phyloP scores from a whole-genome alignment of 2,113 vertebrate species.

The Probosciger aterrimus region DNA sequence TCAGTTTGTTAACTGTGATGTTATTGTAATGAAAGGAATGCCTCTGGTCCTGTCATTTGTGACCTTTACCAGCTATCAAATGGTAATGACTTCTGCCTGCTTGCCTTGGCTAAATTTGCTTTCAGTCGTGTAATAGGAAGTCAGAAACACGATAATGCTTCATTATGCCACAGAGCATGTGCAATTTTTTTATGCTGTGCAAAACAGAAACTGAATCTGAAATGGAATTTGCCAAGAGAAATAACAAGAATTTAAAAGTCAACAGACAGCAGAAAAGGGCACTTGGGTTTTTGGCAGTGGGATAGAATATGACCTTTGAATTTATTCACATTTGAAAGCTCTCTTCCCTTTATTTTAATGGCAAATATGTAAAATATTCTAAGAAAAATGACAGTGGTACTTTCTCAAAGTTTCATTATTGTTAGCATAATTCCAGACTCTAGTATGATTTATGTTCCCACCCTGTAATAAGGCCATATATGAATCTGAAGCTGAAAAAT shows the following conservation, averaged over 20 bases:
- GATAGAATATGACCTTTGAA: conserved; percentile 20
- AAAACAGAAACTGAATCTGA: neutral
- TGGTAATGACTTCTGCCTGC: neutral
- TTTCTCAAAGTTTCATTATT: neutral
- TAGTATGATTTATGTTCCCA: neutral
- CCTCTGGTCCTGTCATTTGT: neutral
- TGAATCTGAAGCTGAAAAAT: neutral
- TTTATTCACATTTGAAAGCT: conserved; percentile 3
- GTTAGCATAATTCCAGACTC: neutral
- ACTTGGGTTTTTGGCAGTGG: neutral
- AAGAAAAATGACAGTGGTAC: neutral
- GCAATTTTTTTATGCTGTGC: neutral
- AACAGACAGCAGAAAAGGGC: conserved; percentile 36
- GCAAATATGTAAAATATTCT: neutral
- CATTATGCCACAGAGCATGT: neutral
- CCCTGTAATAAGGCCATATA: neutral
- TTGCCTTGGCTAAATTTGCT: neutral
- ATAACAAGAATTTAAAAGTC: conserved; percentile 44
- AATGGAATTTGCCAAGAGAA: conserved; percentile 45
- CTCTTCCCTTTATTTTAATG: neutral
- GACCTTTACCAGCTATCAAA: conserved; percentile 35
- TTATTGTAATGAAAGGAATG: neutral
- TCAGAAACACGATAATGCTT: conserved; percentile 9
- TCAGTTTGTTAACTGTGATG: neutral
- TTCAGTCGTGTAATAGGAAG: neutral